Conservation (phyloP, 2,888 invertebrate genomes). For the Aproaerema taeniolella region DNA sequence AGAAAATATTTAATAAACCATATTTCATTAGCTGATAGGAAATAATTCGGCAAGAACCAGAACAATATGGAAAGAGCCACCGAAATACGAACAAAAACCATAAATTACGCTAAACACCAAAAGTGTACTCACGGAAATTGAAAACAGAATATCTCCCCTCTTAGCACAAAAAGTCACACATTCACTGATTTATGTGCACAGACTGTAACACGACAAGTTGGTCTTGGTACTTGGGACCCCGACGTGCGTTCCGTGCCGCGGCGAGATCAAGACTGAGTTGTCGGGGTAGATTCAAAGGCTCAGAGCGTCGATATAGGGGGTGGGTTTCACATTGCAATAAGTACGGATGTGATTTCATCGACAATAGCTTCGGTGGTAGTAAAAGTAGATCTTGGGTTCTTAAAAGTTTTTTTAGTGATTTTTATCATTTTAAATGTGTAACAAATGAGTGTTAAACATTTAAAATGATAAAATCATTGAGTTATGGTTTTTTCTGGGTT, state of each 20-base stretch:
- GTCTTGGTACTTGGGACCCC: not conserved
- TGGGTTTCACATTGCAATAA: constrained; percentile 6
- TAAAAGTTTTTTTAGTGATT: no score
- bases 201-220: constrained; percentile 4
- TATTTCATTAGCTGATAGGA: no score
- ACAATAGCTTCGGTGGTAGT: not conserved
- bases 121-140: constrained; percentile 11
- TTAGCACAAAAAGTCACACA: constrained; percentile 13
- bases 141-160: constrained; percentile 8
- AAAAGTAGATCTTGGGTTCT: no score
- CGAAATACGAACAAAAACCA: constrained; percentile 1
- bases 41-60: no score
- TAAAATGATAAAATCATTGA: no score
- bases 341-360: constrained; percentile 2
- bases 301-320: constrained; percentile 5
- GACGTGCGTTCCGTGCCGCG: constrained; percentile 10
- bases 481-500: no score
- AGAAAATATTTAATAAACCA: no score
- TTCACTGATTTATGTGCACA: constrained; percentile 15
- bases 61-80: no score
- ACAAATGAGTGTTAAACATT: no score
- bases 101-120: constrained; percentile 5
- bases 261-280: constrained; percentile 6
- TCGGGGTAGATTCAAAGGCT: not conserved
- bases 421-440: no score